phyloP scores from a whole-genome alignment of 2,113 vertebrate species.

The Plecturocebus donacophilus region DNA sequence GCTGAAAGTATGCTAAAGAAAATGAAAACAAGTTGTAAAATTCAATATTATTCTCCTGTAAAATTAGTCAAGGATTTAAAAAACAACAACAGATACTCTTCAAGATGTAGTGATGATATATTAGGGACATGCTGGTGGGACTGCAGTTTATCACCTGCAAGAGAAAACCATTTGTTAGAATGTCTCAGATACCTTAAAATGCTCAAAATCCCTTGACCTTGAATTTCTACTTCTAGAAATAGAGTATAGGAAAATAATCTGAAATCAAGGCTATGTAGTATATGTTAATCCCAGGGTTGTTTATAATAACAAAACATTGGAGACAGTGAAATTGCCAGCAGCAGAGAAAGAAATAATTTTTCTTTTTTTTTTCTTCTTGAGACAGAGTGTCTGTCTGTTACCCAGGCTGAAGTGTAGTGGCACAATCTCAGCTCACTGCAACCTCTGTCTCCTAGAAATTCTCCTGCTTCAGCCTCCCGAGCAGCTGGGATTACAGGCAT shows the following conservation, averaged over 20 bases:
- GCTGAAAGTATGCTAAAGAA: not conserved
- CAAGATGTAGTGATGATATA: not conserved
- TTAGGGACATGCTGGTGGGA: not conserved
- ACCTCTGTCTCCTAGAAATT: no score
- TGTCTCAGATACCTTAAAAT: not conserved
- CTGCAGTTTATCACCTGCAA: not conserved
- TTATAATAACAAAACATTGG: not conserved
- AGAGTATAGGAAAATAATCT: not conserved
- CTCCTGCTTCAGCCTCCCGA: no score
- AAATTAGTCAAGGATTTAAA: not conserved
- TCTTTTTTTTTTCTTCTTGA: no score
- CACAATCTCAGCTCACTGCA: no score
- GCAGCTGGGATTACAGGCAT: no score
- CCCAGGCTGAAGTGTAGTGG: no score
- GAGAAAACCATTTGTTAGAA: not conserved
- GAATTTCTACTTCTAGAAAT: not conserved
- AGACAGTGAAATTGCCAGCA: not conserved
- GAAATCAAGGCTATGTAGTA: not conserved
- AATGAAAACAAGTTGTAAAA: not conserved
- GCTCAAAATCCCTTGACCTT: not conserved
- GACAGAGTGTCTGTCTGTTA: no score
- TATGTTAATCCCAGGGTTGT: not conserved
- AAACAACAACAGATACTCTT: not conserved
- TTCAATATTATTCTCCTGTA: not conserved
- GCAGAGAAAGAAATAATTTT: not conserved